Percentiles rank a stretch among this genome's conserved stretches.
phyloP scores from a whole-genome alignment of 2,113 vertebrate species.

The Heliornis fulica region DNA sequence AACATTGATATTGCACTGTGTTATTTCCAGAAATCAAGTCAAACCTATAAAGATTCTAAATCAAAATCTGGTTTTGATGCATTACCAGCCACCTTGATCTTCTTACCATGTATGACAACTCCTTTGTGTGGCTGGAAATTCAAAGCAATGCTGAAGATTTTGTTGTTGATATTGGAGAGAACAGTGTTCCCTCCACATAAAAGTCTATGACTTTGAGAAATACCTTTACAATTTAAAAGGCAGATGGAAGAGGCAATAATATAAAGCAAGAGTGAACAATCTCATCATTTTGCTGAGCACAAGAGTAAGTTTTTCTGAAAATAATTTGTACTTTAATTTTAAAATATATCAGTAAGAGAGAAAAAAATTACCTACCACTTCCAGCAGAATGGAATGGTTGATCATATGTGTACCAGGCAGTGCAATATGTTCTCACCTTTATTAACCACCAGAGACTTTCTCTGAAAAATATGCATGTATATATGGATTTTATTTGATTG shows the following conservation, averaged over 20 bases:
- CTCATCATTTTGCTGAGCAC: not conserved
- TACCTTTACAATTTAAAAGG: conserved; percentile 27
- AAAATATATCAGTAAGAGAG: not conserved
- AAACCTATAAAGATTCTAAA: conserved; percentile 33
- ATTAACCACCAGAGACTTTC: not conserved
- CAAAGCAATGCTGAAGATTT: not conserved
- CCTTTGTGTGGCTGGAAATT: not conserved
- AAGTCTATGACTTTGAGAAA: not conserved
- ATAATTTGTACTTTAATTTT: not conserved
- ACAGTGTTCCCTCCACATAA: not conserved
- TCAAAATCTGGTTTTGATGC: conserved; percentile 26
- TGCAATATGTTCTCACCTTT: conserved; percentile 1
- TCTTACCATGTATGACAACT: not conserved
- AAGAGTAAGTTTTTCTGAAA: not conserved
- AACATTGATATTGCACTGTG: not conserved
- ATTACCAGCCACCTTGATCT: not conserved
- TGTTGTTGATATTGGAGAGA: not conserved
- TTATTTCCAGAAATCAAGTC: conserved; percentile 56
- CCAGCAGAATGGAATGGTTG: not conserved
- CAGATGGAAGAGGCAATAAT: not conserved
- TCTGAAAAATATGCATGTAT: not conserved
- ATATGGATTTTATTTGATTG: not conserved
- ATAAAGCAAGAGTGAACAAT: not conserved
- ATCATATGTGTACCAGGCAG: not conserved
- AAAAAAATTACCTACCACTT: not conserved